Conservation (phyloP, 1,140 invertebrate genomes). For the Bactericera cockerelli region DNA sequence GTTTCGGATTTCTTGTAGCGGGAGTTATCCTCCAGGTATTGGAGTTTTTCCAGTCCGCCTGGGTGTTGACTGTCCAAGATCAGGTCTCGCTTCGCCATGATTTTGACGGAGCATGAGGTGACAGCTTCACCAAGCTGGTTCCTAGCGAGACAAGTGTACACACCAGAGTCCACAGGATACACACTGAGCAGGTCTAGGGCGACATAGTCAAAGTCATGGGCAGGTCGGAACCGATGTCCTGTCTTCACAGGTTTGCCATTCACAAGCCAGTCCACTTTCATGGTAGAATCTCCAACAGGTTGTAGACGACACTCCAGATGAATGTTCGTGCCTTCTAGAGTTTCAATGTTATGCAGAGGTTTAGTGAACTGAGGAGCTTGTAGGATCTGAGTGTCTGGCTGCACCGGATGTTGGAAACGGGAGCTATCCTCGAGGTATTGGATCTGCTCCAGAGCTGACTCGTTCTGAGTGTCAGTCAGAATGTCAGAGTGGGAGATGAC, state of each 20-base stretch:
- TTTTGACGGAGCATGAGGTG: conserved; percentile 72
- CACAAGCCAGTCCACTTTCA: conserved; percentile 94
- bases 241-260: conserved; percentile 77
- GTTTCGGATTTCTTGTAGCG: conserved; percentile 66
- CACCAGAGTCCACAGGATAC: conserved; percentile 91
- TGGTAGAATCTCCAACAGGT: conserved; percentile 84
- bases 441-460: conserved; percentile 86
- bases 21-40: conserved; percentile 75
- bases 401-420: conserved; percentile 46
- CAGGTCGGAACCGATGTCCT: conserved; percentile 86
- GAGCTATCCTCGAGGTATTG: conserved; percentile 82
- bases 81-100: conserved; percentile 75
- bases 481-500: conserved; percentile 67
- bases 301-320: conserved; percentile 84
- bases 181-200: conserved; percentile 88
- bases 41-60: conserved; percentile 74
- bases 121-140: conserved; percentile 89
- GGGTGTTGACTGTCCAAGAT: conserved; percentile 72
- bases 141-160: conserved; percentile 82
- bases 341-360: conserved; percentile 77
- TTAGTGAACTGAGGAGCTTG: conserved; percentile 74
- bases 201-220: conserved; percentile 96
- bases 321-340: conserved; percentile 78
- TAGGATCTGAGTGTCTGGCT: conserved; percentile 60
- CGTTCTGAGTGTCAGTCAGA: conserved; percentile 85